Evolutionary conservation across 2,888 invertebrate genomes (phyloP), one percentile per base, ranked within the genome.

Genomic region (Asteroscopus sphinx): DNA sequence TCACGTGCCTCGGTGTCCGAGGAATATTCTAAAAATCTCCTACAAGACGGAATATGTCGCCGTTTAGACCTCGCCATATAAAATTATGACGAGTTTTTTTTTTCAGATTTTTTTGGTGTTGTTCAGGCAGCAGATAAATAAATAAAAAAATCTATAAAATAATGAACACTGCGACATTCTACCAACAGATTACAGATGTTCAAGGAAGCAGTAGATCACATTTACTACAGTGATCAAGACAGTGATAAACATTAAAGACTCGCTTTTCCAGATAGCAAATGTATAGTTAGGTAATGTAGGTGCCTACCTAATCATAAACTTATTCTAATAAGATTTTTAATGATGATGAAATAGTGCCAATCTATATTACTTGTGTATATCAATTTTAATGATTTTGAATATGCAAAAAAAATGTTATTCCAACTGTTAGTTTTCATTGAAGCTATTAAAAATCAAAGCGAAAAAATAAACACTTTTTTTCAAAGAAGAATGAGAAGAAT

Each of bases 391-490:
- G 85, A 74, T 74, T 61, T 72, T 69, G 79, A 81, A 79, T 68
- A 82, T 86, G 87, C 84, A 85, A 88, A 86, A 83, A 79, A 86
- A 79, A 72, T 74, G 64, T 66, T 76, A 62, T 89, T 86, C 77
- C 80, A 78, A 77, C 82, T 78, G 88, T 92, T 91, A 91, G 91
- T 91, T 86, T 53, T 77, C 75, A 66, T 85, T 88, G 87, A 89
- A 85, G 83, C 77, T 80, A 84, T 87, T 73, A 68, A 68, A 67
- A 76, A 68, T 73, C 56, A 76, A 75, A 76, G 74, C 68, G 9
- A 68, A 73, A 74, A 56, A 66, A 76, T 67, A 66, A 69, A 57
- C 59, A 60, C 53, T 63, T 67, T 60, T 61, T 59, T 33, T 67
- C 65, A 67, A 66, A 68, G 69, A 70, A 72, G 63, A 62, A 73